Evolutionary conservation across 2,797 vertebrate genomes (phyloP).

Genomic region (Todus mexicanus): DNA sequence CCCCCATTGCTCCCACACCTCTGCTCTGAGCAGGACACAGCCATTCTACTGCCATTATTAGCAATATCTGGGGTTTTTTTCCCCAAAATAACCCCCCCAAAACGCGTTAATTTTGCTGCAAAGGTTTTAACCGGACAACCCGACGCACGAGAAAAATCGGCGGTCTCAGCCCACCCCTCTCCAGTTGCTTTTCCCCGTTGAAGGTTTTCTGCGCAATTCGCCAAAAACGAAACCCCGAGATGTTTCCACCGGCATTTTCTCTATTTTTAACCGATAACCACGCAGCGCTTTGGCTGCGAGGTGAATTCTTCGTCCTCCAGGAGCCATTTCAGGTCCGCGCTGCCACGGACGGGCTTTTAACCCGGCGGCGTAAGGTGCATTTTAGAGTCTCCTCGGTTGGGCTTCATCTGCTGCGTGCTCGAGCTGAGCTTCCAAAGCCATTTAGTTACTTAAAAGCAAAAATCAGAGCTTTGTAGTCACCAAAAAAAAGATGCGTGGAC

Average conservation of each 20-base stretch:
- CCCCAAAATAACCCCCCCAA: background rate
- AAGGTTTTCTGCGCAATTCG: background rate
- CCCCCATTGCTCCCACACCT: background rate
- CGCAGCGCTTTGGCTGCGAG: background rate
- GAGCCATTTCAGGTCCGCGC: background rate
- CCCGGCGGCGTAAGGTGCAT: background rate
- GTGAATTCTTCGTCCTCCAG: background rate
- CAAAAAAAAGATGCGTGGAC: fast-evolving
- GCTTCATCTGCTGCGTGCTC: background rate
- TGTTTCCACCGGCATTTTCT: background rate
- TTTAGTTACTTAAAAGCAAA: background rate
- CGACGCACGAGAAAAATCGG: background rate
- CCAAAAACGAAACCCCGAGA: background rate
- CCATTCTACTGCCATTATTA: too few relatives aligned
- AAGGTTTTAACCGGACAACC: background rate
- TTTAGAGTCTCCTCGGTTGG: background rate
- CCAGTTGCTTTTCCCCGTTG: background rate
- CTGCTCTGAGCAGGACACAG: background rate
- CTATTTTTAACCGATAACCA: background rate
- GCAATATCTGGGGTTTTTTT: too few relatives aligned
- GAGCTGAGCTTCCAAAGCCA: background rate
- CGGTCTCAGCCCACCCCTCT: background rate
- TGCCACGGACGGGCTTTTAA: background rate
- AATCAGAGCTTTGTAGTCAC: background rate
- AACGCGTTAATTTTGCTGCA: background rate